A percentile compares a stretch with the other conserved stretches of the same genome.
phyloP scores from a whole-genome alignment of 2,113 vertebrate genomes.

The Semicossyphus pulcher region DNA sequence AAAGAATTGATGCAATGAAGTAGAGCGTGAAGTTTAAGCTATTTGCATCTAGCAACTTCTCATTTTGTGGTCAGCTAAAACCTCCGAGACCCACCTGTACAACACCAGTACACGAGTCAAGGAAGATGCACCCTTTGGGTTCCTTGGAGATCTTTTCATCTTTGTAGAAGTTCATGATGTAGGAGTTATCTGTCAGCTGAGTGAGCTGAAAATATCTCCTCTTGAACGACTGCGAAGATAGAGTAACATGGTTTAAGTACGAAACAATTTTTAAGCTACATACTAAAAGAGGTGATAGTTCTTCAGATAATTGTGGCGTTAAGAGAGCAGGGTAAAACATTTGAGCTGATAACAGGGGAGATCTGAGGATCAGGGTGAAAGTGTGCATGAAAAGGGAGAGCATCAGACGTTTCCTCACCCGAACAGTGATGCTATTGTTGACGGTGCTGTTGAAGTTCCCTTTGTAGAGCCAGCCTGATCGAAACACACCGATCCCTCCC shows the following conservation, averaged over 20 bases:
- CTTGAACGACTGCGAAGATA: conserved; percentile 92
- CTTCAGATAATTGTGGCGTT: background rate
- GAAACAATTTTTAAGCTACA: background rate
- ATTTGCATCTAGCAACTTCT: too few relatives aligned
- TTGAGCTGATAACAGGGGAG: background rate
- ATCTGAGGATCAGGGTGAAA: background rate
- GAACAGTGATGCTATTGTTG: conserved; percentile 97
- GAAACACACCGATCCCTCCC: conserved; percentile 91
- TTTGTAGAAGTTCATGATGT: conserved; percentile 99
- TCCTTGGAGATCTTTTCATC: conserved; percentile 99
- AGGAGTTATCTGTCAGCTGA: conserved; percentile 96
- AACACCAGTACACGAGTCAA: conserved; percentile 97
- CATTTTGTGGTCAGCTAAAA: background rate
- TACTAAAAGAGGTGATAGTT: background rate
- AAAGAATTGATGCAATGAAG: too few relatives aligned
- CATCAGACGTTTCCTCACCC: conserved; percentile 85
- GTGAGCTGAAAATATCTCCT: conserved; percentile 98
- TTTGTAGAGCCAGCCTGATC: conserved; percentile 98
- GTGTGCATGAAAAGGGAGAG: background rate
- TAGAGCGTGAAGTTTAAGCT: too few relatives aligned
- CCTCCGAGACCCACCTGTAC: conserved; percentile 88
- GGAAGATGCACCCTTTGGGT: conserved; percentile 98
- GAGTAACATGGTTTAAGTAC: background rate
- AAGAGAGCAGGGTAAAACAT: background rate
- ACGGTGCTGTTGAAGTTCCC: conserved; percentile 99